phyloP scores from a whole-genome alignment of 2,888 invertebrate genomes.

The Taenaris catops region DNA sequence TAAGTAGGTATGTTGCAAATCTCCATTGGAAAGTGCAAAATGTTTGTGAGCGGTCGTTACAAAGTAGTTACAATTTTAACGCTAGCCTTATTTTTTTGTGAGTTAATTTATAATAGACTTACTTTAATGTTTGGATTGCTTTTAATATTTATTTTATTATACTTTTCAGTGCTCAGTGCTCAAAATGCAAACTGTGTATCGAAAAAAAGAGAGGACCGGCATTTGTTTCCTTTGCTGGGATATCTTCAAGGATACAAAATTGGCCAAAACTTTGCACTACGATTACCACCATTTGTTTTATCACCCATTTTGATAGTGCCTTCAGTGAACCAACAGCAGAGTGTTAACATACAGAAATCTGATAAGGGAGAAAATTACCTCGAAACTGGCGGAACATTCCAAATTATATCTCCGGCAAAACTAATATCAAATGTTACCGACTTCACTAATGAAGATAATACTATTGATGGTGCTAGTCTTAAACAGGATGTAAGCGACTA shows the following conservation, averaged over 20 bases:
- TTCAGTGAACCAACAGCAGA: slow-evolving; percentile 36
- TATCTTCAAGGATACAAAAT: slow-evolving; percentile 34
- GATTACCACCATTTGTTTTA: slow-evolving; percentile 30
- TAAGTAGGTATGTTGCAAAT: slow-evolving; percentile 21
- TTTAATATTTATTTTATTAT: slow-evolving; percentile 23
- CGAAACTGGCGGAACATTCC: slow-evolving; percentile 28
- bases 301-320: slow-evolving; percentile 38
- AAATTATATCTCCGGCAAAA: slow-evolving; percentile 26
- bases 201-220: slow-evolving; percentile 22
- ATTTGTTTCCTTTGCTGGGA: slow-evolving; percentile 34
- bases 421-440: slow-evolving; percentile 15
- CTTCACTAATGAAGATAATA: slow-evolving; percentile 14
- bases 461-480: slow-evolving; percentile 26
- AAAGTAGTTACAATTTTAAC: slow-evolving; percentile 28
- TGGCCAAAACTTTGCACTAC: slow-evolving; percentile 32
- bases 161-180: slow-evolving; percentile 27
- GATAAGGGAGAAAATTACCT: slow-evolving; percentile 29
- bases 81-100: slow-evolving; percentile 27
- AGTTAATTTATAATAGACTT: too few relatives aligned
- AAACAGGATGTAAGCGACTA: slow-evolving; percentile 2
- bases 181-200: slow-evolving; percentile 9
- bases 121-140: too few relatives aligned
- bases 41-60: slow-evolving; percentile 38
- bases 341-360: slow-evolving; percentile 32
- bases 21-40: slow-evolving; percentile 42